These are phyloP conservation scores for Chondrilla cf. caribensis DNA, from an alignment of 37 sponge, comb jelly and placozoan genomes.

Conservation along the genomic window DNA sequence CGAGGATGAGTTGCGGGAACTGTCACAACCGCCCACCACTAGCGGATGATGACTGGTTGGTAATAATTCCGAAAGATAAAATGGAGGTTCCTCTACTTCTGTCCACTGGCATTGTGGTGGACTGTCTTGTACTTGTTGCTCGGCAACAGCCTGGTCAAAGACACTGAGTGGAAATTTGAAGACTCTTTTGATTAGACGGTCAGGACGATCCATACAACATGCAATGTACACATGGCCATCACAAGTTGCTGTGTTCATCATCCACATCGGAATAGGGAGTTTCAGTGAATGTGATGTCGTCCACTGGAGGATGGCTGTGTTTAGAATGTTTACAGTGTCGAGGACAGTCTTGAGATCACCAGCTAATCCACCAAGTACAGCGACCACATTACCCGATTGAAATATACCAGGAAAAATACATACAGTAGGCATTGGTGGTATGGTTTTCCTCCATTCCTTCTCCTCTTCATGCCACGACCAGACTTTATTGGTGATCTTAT, in stretches of 20 bases:
- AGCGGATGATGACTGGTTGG: too few species aligned
- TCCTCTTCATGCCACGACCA: not conserved
- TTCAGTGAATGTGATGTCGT: not conserved
- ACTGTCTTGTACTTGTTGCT: too few species aligned
- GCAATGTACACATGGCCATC: too few species aligned
- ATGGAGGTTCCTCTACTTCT: too few species aligned
- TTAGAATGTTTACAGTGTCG: not conserved
- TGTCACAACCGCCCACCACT: too few species aligned
- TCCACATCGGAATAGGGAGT: not conserved
- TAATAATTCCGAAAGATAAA: too few species aligned
- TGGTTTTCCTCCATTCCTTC: not conserved
- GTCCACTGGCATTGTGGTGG: too few species aligned
- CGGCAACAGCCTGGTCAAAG: too few species aligned
- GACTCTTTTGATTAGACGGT: too few species aligned
- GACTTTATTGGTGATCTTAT: not conserved
- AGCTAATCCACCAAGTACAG: not conserved
- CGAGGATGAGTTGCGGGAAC: too few species aligned
- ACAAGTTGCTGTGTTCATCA: not conserved
- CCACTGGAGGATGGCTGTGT: not conserved
- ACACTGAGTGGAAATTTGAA: too few species aligned
- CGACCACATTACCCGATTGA: not conserved
- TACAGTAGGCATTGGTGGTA: not conserved
- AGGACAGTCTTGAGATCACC: not conserved
- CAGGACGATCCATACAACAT: too few species aligned
- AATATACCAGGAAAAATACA: not conserved